Evolutionary conservation across 1,140 invertebrate species (phyloP), one percentile per base, ranked within the genome.

Genomic region (Lethrus apterus): DNA sequence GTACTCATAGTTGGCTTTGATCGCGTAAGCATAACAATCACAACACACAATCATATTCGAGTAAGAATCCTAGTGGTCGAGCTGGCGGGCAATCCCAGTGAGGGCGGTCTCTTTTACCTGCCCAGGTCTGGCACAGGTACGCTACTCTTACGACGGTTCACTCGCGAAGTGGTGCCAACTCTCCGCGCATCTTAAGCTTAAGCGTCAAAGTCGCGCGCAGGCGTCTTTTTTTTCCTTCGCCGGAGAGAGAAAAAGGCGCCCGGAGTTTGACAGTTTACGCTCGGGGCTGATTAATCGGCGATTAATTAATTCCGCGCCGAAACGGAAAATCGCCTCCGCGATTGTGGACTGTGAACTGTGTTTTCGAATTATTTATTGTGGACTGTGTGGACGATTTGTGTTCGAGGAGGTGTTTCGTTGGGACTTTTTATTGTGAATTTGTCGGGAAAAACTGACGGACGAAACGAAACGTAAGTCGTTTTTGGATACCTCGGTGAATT

Each of bases 11-110:
- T 11, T 21, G 35, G 24, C 18, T 38, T 38, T 38, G 30, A 46
- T 38, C 44, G 44, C 34, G 17, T 46, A 46, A 38, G 44, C 32
- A 24, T 38, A 38, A 38, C 44, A 46, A 46, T 34, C 35, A 38
- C 35, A 38, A 19, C 35, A 46, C 24, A 35, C 44, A 46, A 35
- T 35, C 32, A 46, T 34, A 46, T 31, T 18, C 24, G 20, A 23
- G 21, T 46, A 46, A 46, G 44, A 46, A 35, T 46, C 44, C 38
- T 46, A 46, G 44, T 46, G 44, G 44, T 46, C 44, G 44, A 46
- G 44, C 44, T 46, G 26, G 35, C 44, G 44, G 44, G 44, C 44
- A 46, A 46, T 29, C 44, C 44, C 44, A 46, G 30, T 11, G 44
- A 46, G 38, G 44, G 44, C 44, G 44, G 44, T 31, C 33, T 46